Base-by-base conservation (phyloP, 2,797 vertebrate species). In the Smutsia temminckii region DNA sequence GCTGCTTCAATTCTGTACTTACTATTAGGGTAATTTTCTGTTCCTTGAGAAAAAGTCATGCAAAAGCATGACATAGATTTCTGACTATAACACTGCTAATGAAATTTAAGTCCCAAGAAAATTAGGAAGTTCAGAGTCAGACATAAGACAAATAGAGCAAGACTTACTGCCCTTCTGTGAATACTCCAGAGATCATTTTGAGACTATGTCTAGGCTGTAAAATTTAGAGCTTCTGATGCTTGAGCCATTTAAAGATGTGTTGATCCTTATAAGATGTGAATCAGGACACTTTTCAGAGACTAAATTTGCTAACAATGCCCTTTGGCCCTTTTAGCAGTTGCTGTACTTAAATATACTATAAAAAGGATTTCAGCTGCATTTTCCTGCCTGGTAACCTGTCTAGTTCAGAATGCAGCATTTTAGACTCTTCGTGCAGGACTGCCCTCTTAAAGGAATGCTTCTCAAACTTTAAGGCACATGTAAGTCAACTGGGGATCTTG, bases 91-190 rank as follows among this genome's bases (percentile, higher is more conserved):
- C 21, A 53, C 27, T 84, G 18, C 3, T 75, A 63, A 53, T 69
- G 37, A 89, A 87, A 87, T 91, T 84, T 81, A 92, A 89, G 74
- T 93, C 18, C 37, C 71, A 86, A 46, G 55, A 78, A 93, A 91
- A 81, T 85, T 27, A 75, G 20, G 8, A 84, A 92, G 90, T 66
- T 92, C 49, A 46, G n/a, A 74, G 27, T 90, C 61, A 95, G 51
- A 75, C 34, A 66, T 68, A 55, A 87, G 37, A 79, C 20, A 40
- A 69, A 10, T 34, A 59, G 93, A 92, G 32, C 37, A 86, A 86
- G 40, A 42, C 25, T 68, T 94, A 61, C 16, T 75, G 3, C 16
- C 4, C 49, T 80, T 93, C 51, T 46, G n/a, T 64, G 57, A 21
- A 89, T 79, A 40, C 3, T 87, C 53, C 32, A 25, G 27, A 71